These are phyloP conservation scores for Microplitis mediator DNA, from an alignment of 1,140 invertebrate species.

Conservation along the genomic window DNA sequence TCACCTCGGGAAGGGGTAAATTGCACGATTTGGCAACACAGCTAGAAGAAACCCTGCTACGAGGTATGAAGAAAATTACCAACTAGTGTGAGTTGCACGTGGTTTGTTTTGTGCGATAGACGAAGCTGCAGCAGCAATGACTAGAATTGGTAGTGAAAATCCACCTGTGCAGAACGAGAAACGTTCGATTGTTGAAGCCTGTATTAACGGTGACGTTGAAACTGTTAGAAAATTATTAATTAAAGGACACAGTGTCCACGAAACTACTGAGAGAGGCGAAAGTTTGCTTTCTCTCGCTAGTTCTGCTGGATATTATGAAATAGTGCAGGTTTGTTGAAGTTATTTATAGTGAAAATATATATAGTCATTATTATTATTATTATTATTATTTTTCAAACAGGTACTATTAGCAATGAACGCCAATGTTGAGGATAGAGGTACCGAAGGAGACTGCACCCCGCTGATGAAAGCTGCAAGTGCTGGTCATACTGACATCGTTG, in stretches of 20 bases:
- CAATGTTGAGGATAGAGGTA: slow-evolving; percentile 94
- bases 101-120: slow-evolving; percentile 92
- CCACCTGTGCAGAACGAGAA: slow-evolving; percentile 65
- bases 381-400: slow-evolving; percentile 55
- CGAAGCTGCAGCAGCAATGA: slow-evolving; percentile 93
- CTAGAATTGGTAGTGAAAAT: slow-evolving; percentile 89
- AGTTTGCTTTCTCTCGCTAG: slow-evolving; percentile 90
- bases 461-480: slow-evolving; percentile 96
- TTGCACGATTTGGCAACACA: slow-evolving; percentile 80
- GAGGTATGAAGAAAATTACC: slow-evolving; percentile 83
- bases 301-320: slow-evolving; percentile 91
- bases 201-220: slow-evolving; percentile 89
- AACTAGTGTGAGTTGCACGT: too few species aligned
- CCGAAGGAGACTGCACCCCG: slow-evolving; percentile 94
- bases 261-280: slow-evolving; percentile 92
- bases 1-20: slow-evolving; percentile 75
- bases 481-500: slow-evolving; percentile 93
- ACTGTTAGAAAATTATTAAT: slow-evolving; percentile 87
- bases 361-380: neutral
- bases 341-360: slow-evolving; percentile 17
- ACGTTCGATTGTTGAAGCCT: slow-evolving; percentile 83
- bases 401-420: slow-evolving; percentile 95
- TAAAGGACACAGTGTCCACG: slow-evolving; percentile 88
- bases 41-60: slow-evolving; percentile 77
- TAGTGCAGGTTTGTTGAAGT: slow-evolving; percentile 77